Evolutionary conservation across 2,888 invertebrate species (phyloP).

Genomic region (Fabriciana adippe): DNA sequence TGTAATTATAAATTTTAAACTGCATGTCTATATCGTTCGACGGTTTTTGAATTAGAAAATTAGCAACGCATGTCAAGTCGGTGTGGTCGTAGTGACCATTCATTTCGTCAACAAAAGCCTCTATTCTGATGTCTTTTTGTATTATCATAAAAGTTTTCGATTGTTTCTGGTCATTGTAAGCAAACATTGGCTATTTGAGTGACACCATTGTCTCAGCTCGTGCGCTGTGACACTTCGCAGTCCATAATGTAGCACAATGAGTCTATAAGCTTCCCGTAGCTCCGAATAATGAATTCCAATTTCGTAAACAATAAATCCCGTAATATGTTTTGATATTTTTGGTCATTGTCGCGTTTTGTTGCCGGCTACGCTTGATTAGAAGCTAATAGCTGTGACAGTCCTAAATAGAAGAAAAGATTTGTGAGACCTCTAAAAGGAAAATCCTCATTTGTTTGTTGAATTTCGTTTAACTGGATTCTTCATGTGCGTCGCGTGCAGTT

Average conservation of each 20-base stretch:
- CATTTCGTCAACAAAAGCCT: slow-evolving; percentile 56
- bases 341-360: slow-evolving; percentile 59
- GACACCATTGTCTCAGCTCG: slow-evolving; percentile 45
- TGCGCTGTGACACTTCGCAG: slow-evolving; percentile 53
- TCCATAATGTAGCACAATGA: slow-evolving; percentile 55
- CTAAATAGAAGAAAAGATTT: slow-evolving; percentile 48
- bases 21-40: slow-evolving; percentile 45
- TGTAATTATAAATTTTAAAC: slow-evolving; percentile 43
- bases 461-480: slow-evolving; percentile 53
- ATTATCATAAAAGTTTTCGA: slow-evolving; percentile 48
- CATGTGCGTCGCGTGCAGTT: slow-evolving; percentile 58
- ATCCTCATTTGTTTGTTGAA: slow-evolving; percentile 48
- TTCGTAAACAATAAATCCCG: slow-evolving; percentile 67
- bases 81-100: slow-evolving; percentile 73
- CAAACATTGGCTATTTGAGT: slow-evolving; percentile 54
- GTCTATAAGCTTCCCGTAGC: slow-evolving; percentile 67
- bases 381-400: slow-evolving; percentile 67
- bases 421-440: slow-evolving; percentile 49
- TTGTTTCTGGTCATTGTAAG: slow-evolving; percentile 59
- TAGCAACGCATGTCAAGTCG: slow-evolving; percentile 71
- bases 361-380: slow-evolving; percentile 60
- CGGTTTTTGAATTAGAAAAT: slow-evolving; percentile 66
- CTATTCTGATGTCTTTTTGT: slow-evolving; percentile 46
- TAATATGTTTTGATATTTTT: slow-evolving; percentile 81
- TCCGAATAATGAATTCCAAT: slow-evolving; percentile 67